Percentiles rank a stretch among this genome's conserved stretches.
Evolutionary conservation across 2,797 vertebrate genomes (phyloP).

Genomic region (Chaetodon trifasciatus): DNA sequence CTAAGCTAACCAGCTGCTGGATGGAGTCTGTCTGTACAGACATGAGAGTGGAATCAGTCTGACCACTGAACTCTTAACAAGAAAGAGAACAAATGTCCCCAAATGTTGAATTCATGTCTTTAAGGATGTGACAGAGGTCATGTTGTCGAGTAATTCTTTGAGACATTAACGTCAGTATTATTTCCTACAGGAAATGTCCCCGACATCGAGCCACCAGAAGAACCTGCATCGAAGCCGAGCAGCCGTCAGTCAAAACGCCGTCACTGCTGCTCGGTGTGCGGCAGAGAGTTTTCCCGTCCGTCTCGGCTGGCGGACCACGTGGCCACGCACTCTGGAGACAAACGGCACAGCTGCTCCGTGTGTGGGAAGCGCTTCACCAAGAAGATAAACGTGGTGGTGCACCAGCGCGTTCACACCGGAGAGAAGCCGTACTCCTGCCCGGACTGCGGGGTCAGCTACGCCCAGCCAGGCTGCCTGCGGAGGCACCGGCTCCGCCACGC

Average conservation of each 20-base stretch:
- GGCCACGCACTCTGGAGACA: constrained; percentile 51
- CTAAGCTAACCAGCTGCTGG: background rate
- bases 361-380: constrained; percentile 69
- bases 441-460: constrained; percentile 64
- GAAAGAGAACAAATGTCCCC: background rate
- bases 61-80: background rate
- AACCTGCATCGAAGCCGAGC: background rate
- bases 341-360: constrained; percentile 62
- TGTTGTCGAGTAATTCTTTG: background rate
- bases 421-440: constrained; percentile 72
- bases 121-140: too few species aligned
- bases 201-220: background rate
- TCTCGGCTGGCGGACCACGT: constrained; percentile 68
- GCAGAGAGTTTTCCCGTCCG: constrained; percentile 51
- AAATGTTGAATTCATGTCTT: too few species aligned
- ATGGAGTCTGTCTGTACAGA: background rate
- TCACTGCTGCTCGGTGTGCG: constrained; percentile 56
- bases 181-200: constrained; percentile 20
- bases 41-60: background rate
- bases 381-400: constrained; percentile 59
- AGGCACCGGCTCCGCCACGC: constrained; percentile 64
- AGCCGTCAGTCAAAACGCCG: background rate
- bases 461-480: constrained; percentile 65
- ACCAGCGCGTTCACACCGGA: constrained; percentile 68
- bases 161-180: background rate